These are phyloP conservation scores for Euleptes europaea DNA, from an alignment of 2,113 vertebrate genomes.

Conservation along the genomic window DNA sequence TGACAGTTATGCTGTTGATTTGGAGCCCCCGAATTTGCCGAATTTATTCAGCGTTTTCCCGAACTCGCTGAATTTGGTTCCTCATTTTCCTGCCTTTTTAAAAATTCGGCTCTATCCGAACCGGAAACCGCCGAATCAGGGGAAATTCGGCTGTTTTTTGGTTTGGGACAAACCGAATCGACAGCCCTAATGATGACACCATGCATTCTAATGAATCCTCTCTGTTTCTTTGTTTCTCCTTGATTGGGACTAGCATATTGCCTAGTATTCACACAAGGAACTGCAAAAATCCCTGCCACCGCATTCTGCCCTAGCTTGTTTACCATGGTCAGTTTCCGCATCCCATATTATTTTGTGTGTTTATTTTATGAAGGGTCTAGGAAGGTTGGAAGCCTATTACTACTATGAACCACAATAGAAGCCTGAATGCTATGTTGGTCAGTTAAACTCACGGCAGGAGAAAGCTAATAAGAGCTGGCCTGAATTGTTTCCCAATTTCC, in stretches of 20 bases:
- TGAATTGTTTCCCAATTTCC: not conserved
- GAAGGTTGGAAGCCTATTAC: constrained; percentile 6
- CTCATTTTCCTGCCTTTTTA: too few relatives aligned
- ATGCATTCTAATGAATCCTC: constrained; percentile 22
- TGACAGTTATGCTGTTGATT: too few relatives aligned
- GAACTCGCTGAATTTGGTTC: too few relatives aligned
- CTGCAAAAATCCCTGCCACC: not conserved
- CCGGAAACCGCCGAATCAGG: too few relatives aligned
- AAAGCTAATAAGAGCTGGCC: constrained; percentile 9
- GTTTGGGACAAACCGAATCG: too few relatives aligned
- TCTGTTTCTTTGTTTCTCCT: not conserved
- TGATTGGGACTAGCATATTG: not conserved
- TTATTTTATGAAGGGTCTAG: constrained; percentile 31
- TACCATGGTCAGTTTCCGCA: constrained; percentile 28
- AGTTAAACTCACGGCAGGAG: constrained; percentile 25
- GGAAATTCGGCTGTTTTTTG: too few relatives aligned
- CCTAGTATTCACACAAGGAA: not conserved
- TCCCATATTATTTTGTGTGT: constrained; percentile 19
- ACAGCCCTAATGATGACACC: too few relatives aligned
- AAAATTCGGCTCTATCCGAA: too few relatives aligned
- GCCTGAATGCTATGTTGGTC: constrained; percentile 30
- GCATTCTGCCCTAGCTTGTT: not conserved
- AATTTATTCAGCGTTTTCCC: too few relatives aligned
- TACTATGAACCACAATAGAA: constrained; percentile 1
- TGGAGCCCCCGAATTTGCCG: too few relatives aligned